These are phyloP conservation scores for Anniella stebbinsi DNA, from an alignment of 2,797 vertebrate species.

Conservation along the genomic window DNA sequence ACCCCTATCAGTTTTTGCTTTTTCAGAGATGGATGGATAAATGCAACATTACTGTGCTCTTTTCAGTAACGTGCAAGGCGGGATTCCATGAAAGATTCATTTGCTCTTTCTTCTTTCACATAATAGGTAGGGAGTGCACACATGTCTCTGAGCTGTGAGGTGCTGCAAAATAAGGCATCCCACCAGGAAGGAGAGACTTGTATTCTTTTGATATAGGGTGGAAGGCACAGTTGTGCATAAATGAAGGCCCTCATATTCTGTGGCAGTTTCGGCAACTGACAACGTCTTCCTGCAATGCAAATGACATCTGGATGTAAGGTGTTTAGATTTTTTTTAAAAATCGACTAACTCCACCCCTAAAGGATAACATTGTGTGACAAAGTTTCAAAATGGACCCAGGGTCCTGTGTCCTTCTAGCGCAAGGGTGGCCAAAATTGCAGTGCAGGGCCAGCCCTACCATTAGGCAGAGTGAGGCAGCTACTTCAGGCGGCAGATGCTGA, in stretches of 20 bases:
- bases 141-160: not conserved
- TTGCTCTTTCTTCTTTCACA: conserved; percentile 29
- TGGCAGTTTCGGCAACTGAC: not conserved
- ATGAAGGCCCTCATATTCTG: not conserved
- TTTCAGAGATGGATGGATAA: not conserved
- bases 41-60: not conserved
- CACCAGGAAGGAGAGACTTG: not conserved
- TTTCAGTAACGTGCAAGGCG: not conserved
- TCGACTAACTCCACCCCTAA: not conserved
- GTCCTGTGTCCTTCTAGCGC: not conserved
- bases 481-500: not conserved
- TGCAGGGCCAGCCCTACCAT: no score
- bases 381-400: not conserved
- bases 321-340: not conserved
- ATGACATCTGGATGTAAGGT: not conserved
- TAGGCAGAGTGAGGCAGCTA: no score
- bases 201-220: not conserved
- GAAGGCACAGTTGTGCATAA: not conserved
- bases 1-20: not conserved
- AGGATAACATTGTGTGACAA: not conserved
- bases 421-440: no score
- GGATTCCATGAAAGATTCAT: conserved; percentile 12
- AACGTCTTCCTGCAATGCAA: not conserved
- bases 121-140: not conserved
- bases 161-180: not conserved